Base-by-base conservation (phyloP, 2,797 vertebrate species). In the Lycodopsis pacificus region DNA sequence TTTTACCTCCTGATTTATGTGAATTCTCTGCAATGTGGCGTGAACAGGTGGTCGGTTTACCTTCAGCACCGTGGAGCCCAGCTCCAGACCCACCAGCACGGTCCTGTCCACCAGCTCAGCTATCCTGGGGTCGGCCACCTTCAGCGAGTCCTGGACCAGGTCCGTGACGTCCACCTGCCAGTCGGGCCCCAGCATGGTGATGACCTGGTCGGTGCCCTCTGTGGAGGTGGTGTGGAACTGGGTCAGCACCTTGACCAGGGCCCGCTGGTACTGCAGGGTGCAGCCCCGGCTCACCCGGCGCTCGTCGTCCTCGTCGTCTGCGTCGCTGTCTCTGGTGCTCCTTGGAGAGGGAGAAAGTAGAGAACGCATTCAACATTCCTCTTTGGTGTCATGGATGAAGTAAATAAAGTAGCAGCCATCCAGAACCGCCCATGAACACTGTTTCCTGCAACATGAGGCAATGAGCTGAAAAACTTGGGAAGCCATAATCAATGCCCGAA, bases 101-200 rank as follows among this genome's bases (percentile, higher is more conserved):
- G 95, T 97, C 82, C 96, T 91, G 94, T 99, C 97, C 88, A 98
- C 95, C 94, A 99, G 78, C 85, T 97, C 97, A 0, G 97, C 98
- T 77, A 99, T 95, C 8, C 97, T 91, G 0, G 97, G 95, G 93
- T 99, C 97, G 0, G 95, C 94, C 84, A 99, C 96, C 2, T 96
- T 96, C 92, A 99, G 95, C 70, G 97, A 99, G 89, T 99, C 97
- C 48, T 98, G 96, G 64, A 99, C 98, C 87, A 99, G 94, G 91
- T 99, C 97, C 0, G 98, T 99, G 90, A 99, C 97, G 46, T 99
- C 98, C 92, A 99, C 97, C 92, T 98, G 95, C 98, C 98, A 99
- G 91, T 99, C 98, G 0, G 97, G 96, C 0, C 97, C 98, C 93
- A 99, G 94, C 98, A 99, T 99, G 87, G 97, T 97, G 95, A 99